A percentile compares a stretch with the other conserved stretches of the same genome.
phyloP scores from a whole-genome alignment of 2,888 invertebrate genomes.

The Harpagoxenus sublaevis region DNA sequence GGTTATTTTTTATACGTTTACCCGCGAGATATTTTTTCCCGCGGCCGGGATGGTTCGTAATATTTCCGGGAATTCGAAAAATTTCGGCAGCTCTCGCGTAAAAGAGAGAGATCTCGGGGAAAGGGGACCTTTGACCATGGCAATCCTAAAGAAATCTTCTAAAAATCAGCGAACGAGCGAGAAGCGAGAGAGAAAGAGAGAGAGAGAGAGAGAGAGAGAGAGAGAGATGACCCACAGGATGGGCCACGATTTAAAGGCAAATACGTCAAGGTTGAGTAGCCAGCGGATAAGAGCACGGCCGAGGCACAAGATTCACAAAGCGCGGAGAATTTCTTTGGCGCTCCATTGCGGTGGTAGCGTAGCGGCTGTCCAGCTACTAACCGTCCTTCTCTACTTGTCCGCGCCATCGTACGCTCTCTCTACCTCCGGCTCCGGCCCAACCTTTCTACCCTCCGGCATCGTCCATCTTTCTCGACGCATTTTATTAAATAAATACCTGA shows the following conservation, averaged over 20 bases:
- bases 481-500: conserved; percentile 82
- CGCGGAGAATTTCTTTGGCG: conserved; percentile 58
- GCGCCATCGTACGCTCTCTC: conserved; percentile 26
- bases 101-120: neutral
- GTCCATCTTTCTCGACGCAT: conserved; percentile 72
- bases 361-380: conserved; percentile 38
- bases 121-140: conserved; percentile 21
- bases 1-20: conserved; percentile 1
- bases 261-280: conserved; percentile 56
- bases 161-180: conserved; percentile 32
- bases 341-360: conserved; percentile 21
- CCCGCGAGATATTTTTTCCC: conserved; percentile 17
- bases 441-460: conserved; percentile 28
- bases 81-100: conserved; percentile 4
- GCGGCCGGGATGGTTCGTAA: neutral
- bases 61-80: conserved; percentile 16
- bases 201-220: conserved; percentile 4
- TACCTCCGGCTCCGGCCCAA: neutral
- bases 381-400: conserved; percentile 7
- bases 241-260: conserved; percentile 61
- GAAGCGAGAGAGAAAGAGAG: neutral
- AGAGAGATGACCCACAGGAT: neutral
- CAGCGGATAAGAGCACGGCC: conserved; percentile 33
- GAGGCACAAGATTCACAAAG: conserved; percentile 48
- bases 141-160: conserved; percentile 17